Evolutionary conservation across 2,113 vertebrate species (phyloP), one percentile per base, ranked within the genome.

Genomic region (Passer montanus): DNA sequence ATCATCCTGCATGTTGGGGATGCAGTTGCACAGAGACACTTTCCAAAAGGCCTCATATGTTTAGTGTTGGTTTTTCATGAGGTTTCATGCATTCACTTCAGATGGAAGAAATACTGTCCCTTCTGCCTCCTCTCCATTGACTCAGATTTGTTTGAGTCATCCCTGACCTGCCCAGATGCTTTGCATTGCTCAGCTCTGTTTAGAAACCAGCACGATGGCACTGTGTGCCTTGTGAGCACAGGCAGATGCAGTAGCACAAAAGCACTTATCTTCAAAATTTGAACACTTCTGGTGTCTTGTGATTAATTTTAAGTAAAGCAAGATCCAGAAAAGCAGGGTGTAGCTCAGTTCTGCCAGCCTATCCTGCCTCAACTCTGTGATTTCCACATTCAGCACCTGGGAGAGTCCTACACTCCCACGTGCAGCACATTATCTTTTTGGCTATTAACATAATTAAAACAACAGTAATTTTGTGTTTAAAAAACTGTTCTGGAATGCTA

Each of bases 1-100:
- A 97, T 96, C 93, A 35, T 70, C 74, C 27, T 74, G 35, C 56
- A 69, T 69, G 41, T 24, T 87, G 93, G 81, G 93, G 90, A 93
- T 90, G 69, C 90, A 78, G 76, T 78, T 82, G 73, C 66, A 86
- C 55, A 93, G 56, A 91, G 52, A 69, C 62, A 43, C 60, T 84
- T 97, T 95, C 83, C 88, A 94, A 94, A 93, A 94, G 92, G 83
- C 64, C 44, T 63, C 76, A 8, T 41, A 18, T 58, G 23, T 92
- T 79, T 74, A 87, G 60, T 0, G 0, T 11, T 15, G 16, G 10
- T 53, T 94, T 94, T 84, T 87, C 64, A n/a, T 60, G 69, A 84
- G 56, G 68, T 90, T 93, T 92, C 83, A 49, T 55, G 26, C 66
- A 77, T 68, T 84, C 66, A 33, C 64, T 80, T 84, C 52, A 74